Base-by-base conservation (phyloP, 2,888 invertebrate genomes). In the Timema podura region DNA sequence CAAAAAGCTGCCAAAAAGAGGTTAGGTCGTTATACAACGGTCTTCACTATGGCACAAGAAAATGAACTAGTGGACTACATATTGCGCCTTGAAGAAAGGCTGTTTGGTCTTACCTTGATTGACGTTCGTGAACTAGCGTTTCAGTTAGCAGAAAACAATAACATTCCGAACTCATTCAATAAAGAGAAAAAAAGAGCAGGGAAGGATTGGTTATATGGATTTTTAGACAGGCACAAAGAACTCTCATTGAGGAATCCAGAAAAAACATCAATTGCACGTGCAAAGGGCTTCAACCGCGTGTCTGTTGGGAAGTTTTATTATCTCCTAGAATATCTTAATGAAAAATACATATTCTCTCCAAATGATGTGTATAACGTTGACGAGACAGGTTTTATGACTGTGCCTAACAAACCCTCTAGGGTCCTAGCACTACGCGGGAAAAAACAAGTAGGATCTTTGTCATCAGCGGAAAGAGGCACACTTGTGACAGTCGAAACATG, bases 401-500 rank as follows among this genome's bases (percentile, higher is more conserved):
- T 61, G 30, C 61, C 61, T 16, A 61, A 61, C 61, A 61, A 61
- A 61, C 61, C 76, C 54, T 73, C 76, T 11, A 67, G 76, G 71
- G 74, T 79, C 11, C 68, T 79, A 48, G 76, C 76, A 44, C 30
- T 61, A 11, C 30, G 16, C 9, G 61, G 61, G 7, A 61, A 61
- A 61, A 61, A 61, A 61, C 16, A 61, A 30, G 61, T 61, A 11
- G 61, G 61, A 13, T 5, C 30, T 11, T 9, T 61, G 13, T 77
- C 78, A 30, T 78, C 78, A 68, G 77, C 77, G 11, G 78, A 80
- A 76, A 71, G 79, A 70, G 79, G 78, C 7, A 75, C 76, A 49
- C 73, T 76, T n/a, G 72, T 79, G 8, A 79, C 79, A 15, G 70
- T 76, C 59, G 75, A 77, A 54, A 74, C 73, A 45, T 75, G 76